Conservation (phyloP, 2,888 invertebrate genomes). For the Andrena chrysosceles region DNA sequence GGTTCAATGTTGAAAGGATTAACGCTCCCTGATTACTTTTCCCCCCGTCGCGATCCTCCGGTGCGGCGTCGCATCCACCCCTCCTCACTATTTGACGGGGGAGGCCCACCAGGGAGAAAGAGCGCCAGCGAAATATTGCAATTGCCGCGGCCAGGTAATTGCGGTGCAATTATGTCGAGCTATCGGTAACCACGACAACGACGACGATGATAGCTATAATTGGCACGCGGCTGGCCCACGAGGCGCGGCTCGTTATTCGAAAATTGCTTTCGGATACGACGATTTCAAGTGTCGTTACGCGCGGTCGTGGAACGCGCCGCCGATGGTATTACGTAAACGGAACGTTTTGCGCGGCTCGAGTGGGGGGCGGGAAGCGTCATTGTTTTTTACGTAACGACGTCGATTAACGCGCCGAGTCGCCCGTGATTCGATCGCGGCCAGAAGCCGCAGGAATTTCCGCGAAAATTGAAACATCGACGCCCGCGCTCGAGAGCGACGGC, state of each 20-base stretch:
- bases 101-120: not conserved
- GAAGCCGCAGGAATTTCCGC: slow-evolving; percentile 50
- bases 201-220: slow-evolving; percentile 55
- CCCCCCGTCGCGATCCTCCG: not conserved
- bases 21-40: slow-evolving; percentile 57
- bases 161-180: slow-evolving; percentile 70
- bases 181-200: slow-evolving; percentile 31
- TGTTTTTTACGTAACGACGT: slow-evolving; percentile 58
- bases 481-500: not conserved
- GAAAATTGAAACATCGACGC: slow-evolving; percentile 41
- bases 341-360: slow-evolving; percentile 7
- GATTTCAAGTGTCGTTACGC: slow-evolving; percentile 52
- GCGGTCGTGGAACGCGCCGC: slow-evolving; percentile 33
- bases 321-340: slow-evolving; percentile 39
- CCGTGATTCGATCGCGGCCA: slow-evolving; percentile 31
- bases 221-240: slow-evolving; percentile 26
- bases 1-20: slow-evolving; percentile 68
- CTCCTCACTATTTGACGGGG: slow-evolving; percentile 3
- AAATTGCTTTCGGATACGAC: slow-evolving; percentile 57
- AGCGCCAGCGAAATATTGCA: slow-evolving; percentile 25
- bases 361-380: not conserved
- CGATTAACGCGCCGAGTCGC: slow-evolving; percentile 47
- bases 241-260: slow-evolving; percentile 54
- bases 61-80: not conserved
- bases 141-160: slow-evolving; percentile 66